Percentiles rank a stretch among this genome's conserved stretches.
phyloP scores from a whole-genome alignment of 2,888 invertebrate genomes.

The Trichopoda pennipes region DNA sequence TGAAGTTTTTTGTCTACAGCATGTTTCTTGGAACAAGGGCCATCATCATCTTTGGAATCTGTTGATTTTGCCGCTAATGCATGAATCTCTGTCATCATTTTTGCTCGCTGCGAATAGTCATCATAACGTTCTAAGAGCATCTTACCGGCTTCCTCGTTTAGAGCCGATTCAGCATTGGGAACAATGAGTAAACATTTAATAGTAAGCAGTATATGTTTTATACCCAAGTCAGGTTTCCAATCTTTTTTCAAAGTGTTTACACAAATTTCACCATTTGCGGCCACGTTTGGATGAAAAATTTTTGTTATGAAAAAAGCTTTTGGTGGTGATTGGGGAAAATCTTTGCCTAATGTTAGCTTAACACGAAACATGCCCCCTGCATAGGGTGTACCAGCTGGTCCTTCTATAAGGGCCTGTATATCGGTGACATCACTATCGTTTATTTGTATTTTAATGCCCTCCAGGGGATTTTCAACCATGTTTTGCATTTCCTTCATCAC shows the following conservation, averaged over 20 bases:
- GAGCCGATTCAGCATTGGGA: conserved; percentile 97
- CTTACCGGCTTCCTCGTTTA: conserved; percentile 98
- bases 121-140: conserved; percentile 95
- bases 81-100: conserved; percentile 95
- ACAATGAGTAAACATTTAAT: conserved; percentile 97
- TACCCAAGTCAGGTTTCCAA: conserved; percentile 97
- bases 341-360: conserved; percentile 93
- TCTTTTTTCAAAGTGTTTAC: conserved; percentile 97
- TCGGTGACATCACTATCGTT: conserved; percentile 97
- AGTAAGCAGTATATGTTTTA: conserved; percentile 95
- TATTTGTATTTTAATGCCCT: conserved; percentile 93
- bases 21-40: conserved; percentile 91
- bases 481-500: conserved; percentile 94
- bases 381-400: conserved; percentile 97
- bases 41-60: conserved; percentile 82
- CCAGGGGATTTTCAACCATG: conserved; percentile 90
- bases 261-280: conserved; percentile 96
- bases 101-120: conserved; percentile 93
- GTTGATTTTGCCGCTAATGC: conserved; percentile 84
- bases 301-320: conserved; percentile 96
- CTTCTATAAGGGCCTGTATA: conserved; percentile 95
- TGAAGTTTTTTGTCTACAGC: conserved; percentile 90
- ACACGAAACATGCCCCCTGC: conserved; percentile 93
- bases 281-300: conserved; percentile 98
- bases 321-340: conserved; percentile 95